These are phyloP conservation scores for Bufo bufo DNA, from an alignment of 2,113 vertebrate species.

Conservation along the genomic window DNA sequence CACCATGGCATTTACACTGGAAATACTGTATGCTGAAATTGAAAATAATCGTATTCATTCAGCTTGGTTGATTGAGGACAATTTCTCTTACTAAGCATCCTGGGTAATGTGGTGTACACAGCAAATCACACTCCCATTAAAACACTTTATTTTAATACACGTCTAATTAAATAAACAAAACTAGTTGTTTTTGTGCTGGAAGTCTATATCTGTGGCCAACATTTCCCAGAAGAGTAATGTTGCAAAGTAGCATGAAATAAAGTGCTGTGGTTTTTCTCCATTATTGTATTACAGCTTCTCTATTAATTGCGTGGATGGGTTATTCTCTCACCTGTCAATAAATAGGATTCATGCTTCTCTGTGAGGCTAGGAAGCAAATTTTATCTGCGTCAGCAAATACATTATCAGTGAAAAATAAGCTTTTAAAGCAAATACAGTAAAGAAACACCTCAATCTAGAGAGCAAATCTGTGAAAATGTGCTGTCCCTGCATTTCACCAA, in stretches of 20 bases:
- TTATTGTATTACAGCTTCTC: conserved; percentile 36
- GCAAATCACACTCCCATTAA: conserved; percentile 9
- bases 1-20: no score
- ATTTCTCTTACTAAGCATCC: not conserved
- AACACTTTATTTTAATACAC: conserved; percentile 11
- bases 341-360: conserved; percentile 12
- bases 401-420: not conserved
- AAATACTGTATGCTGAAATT: no score
- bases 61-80: no score
- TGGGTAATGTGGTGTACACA: not conserved
- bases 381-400: not conserved
- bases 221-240: conserved; percentile 43
- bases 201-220: conserved; percentile 15
- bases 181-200: not conserved
- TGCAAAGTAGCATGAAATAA: conserved; percentile 38
- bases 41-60: no score
- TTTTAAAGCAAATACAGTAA: not conserved
- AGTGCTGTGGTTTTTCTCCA: conserved; percentile 40
- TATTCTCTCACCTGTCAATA: conserved; percentile 36
- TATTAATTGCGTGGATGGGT: conserved; percentile 46
- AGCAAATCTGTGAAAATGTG: not conserved
- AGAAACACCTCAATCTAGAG: not conserved
- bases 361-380: not conserved
- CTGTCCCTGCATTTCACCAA: no score
- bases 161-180: conserved; percentile 25